Evolutionary conservation across 2,797 vertebrate species (phyloP).

Genomic region (Anguilla marmorata): DNA sequence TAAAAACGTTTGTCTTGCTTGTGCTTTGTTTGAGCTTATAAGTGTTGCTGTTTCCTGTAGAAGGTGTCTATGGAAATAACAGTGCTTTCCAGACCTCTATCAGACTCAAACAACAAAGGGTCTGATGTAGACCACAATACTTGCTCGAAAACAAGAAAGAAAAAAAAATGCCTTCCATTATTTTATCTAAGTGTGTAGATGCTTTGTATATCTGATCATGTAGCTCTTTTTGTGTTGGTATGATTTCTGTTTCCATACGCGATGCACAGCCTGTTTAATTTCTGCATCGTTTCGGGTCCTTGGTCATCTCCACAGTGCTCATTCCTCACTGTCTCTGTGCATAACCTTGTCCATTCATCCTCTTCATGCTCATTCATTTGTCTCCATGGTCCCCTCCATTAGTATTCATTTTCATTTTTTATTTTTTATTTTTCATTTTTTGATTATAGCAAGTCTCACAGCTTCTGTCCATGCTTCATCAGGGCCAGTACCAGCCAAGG

Average conservation of each 20-base stretch:
- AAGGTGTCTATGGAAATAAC: neutral
- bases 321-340: conserved; percentile 42
- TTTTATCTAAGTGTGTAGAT: conserved; percentile 1
- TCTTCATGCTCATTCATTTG: conserved; percentile 29
- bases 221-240: conserved; percentile 3
- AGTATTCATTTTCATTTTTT: conserved; percentile 50
- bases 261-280: neutral
- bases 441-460: conserved; percentile 96
- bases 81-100: neutral
- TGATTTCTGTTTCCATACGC: conserved; percentile 22
- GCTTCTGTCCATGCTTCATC: conserved; percentile 98
- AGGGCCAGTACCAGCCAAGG: conserved; percentile 98
- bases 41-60: neutral
- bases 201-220: neutral
- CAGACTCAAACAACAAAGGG: neutral
- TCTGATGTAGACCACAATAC: neutral
- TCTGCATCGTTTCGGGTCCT: conserved; percentile 1
- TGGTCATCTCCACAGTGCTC: neutral
- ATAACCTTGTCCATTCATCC: conserved; percentile 62
- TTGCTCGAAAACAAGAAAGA: neutral
- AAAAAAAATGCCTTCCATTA: neutral
- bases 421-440: conserved; percentile 62
- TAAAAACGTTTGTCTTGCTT: neutral
- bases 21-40: neutral
- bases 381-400: conserved; percentile 42